Evolutionary conservation across 2,888 invertebrate species (phyloP).

Genomic region (Stegophylla sp.): DNA sequence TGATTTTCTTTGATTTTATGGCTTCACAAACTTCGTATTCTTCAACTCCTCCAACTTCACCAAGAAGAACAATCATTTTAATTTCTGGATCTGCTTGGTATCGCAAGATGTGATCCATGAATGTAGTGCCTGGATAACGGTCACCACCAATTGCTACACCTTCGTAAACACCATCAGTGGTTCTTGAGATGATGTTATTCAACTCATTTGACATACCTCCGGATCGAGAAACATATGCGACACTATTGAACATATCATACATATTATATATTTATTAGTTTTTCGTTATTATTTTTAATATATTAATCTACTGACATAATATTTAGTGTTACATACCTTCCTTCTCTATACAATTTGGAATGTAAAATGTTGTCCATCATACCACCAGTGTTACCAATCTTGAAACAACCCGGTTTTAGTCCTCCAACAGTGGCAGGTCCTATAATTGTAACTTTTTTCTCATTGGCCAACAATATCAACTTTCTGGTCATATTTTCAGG

Average conservation of each 20-base stretch:
- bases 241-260: constrained; percentile 69
- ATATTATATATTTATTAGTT: no score
- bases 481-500: constrained; percentile 98
- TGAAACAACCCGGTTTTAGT: constrained; percentile 97
- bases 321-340: constrained; percentile 69
- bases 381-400: constrained; percentile 99
- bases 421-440: constrained; percentile 97
- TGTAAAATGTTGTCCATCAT: constrained; percentile 99
- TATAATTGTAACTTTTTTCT: constrained; percentile 85
- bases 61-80: constrained; percentile 93
- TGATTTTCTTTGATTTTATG: constrained; percentile 78
- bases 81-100: constrained; percentile 74
- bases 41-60: constrained; percentile 98
- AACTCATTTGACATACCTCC: constrained; percentile 99
- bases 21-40: constrained; percentile 96
- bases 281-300: no score
- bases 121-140: constrained; percentile 96
- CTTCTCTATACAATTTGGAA: constrained; percentile 94
- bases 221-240: constrained; percentile 90
- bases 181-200: constrained; percentile 95
- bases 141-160: constrained; percentile 98
- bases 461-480: constrained; percentile 82
- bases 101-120: constrained; percentile 95
- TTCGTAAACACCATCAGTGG: constrained; percentile 96
- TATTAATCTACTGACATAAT: not conserved